Evolutionary conservation across 1,140 invertebrate genomes (phyloP).

Genomic region (Uloborus diversus): DNA sequence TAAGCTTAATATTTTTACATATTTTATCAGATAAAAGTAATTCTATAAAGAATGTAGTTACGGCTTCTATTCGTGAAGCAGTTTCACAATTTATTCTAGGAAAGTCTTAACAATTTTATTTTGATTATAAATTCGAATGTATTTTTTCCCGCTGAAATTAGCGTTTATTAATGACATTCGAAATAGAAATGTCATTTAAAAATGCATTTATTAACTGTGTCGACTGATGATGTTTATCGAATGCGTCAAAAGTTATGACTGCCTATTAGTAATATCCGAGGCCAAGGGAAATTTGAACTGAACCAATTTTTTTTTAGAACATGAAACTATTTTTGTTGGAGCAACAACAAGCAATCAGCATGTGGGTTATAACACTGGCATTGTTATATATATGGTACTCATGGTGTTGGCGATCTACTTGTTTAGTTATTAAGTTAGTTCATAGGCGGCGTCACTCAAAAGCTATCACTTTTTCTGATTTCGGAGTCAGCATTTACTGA

Average conservation of each 20-base stretch:
- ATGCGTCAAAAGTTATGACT: slow-evolving; percentile 31
- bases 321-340: no score
- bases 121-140: slow-evolving; percentile 5
- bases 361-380: no score
- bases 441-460: no score
- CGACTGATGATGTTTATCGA: slow-evolving; percentile 12
- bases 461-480: no score
- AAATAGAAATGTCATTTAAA: slow-evolving; percentile 42
- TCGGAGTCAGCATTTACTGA: no score
- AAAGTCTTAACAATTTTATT: slow-evolving; percentile 26
- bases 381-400: no score
- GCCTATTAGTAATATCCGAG: slow-evolving; percentile 7
- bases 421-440: no score
- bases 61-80: slow-evolving; percentile 13
- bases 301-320: no score
- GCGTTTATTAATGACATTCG: slow-evolving; percentile 20
- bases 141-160: slow-evolving; percentile 34
- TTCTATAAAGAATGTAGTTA: slow-evolving; percentile 43
- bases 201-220: slow-evolving; percentile 54
- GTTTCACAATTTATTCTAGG: slow-evolving; percentile 24
- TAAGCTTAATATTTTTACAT: slow-evolving; percentile 55
- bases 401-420: no score
- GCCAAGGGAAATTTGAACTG: no score
- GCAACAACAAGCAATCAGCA: no score
- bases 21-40: slow-evolving; percentile 37